A percentile compares a stretch with the other conserved stretches of the same genome.
Conservation (phyloP, 2,113 vertebrate genomes). For the Laticauda colubrina region DNA sequence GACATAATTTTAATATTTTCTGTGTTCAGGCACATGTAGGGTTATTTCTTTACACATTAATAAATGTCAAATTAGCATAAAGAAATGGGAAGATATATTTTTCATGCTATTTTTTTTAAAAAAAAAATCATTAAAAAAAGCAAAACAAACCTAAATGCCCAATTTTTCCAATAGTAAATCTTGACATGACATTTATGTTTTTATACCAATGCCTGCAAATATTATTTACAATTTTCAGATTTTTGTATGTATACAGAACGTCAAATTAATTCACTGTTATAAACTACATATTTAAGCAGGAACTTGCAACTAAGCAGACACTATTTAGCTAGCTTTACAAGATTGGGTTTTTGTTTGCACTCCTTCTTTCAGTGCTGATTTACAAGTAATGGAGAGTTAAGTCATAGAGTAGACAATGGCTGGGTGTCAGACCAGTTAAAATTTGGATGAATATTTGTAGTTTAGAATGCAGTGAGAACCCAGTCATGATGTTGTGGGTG, state of each 20-base stretch:
- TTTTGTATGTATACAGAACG: not conserved
- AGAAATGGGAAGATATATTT: constrained; percentile 40
- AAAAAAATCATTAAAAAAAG: not conserved
- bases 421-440: not conserved
- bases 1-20: constrained; percentile 40
- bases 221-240: constrained; percentile 5
- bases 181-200: constrained; percentile 16
- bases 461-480: not conserved
- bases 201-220: not conserved
- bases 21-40: constrained; percentile 24
- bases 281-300: not conserved
- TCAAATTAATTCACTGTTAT: constrained; percentile 5
- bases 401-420: not conserved
- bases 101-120: constrained; percentile 21
- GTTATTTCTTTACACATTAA: constrained; percentile 18
- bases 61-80: constrained; percentile 44
- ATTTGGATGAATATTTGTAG: not conserved
- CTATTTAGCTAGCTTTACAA: not conserved
- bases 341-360: not conserved
- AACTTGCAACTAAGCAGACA: not conserved
- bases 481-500: not conserved
- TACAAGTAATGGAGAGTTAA: not conserved
- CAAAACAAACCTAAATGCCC: not conserved
- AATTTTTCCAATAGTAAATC: not conserved
- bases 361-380: not conserved